Conservation (phyloP, 2,113 vertebrate species). For the Corythornis cristatus region DNA sequence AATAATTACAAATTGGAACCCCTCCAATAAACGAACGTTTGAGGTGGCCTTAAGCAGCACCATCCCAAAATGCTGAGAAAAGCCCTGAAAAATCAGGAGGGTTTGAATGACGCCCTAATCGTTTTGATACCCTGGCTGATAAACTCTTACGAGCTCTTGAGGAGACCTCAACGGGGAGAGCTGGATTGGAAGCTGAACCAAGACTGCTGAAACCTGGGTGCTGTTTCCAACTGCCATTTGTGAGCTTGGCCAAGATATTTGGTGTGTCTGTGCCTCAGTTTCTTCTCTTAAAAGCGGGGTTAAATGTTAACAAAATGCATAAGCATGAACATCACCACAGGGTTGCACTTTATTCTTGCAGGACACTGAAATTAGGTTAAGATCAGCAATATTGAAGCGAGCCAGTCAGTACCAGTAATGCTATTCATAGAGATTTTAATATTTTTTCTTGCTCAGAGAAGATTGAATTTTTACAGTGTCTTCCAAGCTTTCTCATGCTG, state of each 20-base stretch:
- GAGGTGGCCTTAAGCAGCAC: constrained; percentile 54
- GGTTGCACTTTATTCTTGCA: neutral
- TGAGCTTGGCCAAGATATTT: neutral
- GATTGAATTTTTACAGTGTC: neutral
- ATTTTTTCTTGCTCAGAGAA: neutral
- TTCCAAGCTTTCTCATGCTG: neutral
- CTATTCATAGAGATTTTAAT: neutral
- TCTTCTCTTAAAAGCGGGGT: neutral
- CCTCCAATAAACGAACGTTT: constrained; percentile 32
- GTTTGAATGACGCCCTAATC: constrained; percentile 33
- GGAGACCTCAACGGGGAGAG: neutral
- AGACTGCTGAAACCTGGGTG: neutral
- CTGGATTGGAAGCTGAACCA: neutral
- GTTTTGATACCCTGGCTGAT: neutral
- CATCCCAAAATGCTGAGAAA: constrained; percentile 52
- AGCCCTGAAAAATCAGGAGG: constrained; percentile 30
- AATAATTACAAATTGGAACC: constrained; percentile 72
- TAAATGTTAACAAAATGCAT: neutral
- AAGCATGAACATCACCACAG: neutral
- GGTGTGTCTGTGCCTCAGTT: neutral
- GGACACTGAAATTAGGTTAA: neutral
- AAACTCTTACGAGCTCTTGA: neutral
- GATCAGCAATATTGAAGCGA: neutral
- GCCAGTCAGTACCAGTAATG: neutral
- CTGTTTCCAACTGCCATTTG: neutral